Percentiles rank a stretch among this genome's conserved stretches.
Evolutionary conservation across 1,140 invertebrate genomes (phyloP).

Genomic region (Camponotus vicinus): DNA sequence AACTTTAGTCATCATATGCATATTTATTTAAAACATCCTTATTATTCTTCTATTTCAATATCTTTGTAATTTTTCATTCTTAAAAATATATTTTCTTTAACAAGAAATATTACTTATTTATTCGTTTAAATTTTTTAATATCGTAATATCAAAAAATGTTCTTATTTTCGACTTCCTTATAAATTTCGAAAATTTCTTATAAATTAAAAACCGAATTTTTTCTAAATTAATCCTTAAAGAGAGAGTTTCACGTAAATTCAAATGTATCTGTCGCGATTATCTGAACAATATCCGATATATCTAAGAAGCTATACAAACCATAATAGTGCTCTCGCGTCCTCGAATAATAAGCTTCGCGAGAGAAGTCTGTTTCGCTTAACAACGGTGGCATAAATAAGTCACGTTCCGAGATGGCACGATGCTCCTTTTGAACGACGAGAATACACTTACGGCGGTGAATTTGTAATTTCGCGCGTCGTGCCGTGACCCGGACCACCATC

Average conservation of each 20-base stretch:
- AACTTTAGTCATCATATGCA: no score
- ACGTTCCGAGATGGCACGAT: conserved; percentile 36
- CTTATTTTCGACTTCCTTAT: no score
- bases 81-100: neutral
- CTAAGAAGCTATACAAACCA: neutral
- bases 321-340: neutral
- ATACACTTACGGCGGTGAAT: conserved; percentile 57
- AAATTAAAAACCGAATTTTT: no score
- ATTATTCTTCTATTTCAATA: no score
- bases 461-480: conserved; percentile 47
- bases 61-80: no score
- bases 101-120: no score
- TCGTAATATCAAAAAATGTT: no score
- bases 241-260: no score
- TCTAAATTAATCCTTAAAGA: neutral
- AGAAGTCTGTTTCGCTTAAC: conserved; percentile 49
- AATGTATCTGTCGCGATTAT: neutral
- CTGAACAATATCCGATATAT: conserved; percentile 5
- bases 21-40: no score
- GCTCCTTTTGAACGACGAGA: conserved; percentile 56
- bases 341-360: conserved; percentile 41
- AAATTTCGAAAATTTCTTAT: no score
- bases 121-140: no score
- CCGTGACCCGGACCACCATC: conserved; percentile 21
- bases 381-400: conserved; percentile 56